phyloP scores from a whole-genome alignment of 2,113 vertebrate genomes.

The Pterocles orientalis region DNA sequence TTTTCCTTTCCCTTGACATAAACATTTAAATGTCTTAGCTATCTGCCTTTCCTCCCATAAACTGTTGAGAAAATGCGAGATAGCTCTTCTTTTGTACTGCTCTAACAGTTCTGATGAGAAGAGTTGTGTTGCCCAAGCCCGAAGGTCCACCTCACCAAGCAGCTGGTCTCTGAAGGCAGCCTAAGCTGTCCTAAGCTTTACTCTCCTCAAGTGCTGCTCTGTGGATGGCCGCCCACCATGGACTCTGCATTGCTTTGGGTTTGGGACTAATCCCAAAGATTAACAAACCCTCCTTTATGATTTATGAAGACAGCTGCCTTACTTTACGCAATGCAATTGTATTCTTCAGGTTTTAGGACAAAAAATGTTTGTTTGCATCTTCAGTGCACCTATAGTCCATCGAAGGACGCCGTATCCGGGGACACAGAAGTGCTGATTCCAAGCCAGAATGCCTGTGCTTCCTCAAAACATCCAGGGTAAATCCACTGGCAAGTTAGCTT shows the following conservation, averaged over 20 bases:
- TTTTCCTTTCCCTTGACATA: background rate
- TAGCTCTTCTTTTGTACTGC: background rate
- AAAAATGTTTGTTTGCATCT: background rate
- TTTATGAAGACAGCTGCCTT: background rate
- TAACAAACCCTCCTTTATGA: background rate
- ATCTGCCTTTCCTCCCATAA: background rate
- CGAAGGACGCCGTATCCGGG: accelerated
- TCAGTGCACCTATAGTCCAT: background rate
- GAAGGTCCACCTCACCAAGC: background rate
- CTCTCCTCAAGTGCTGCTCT: background rate
- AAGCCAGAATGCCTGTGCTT: background rate
- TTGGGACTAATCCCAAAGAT: background rate
- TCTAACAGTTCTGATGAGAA: background rate
- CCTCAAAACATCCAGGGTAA: background rate
- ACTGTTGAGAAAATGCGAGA: background rate
- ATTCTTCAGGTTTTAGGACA: background rate
- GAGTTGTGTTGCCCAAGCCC: background rate
- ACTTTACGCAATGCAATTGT: background rate
- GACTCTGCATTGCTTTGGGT: background rate
- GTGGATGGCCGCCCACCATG: background rate
- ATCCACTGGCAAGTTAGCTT: background rate
- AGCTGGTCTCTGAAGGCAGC: background rate
- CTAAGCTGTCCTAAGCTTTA: background rate
- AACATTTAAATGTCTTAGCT: background rate
- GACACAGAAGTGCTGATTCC: background rate